Percentiles rank a stretch among this genome's conserved stretches.
phyloP scores from a whole-genome alignment of 2,113 vertebrate species.

The Hylia prasina region DNA sequence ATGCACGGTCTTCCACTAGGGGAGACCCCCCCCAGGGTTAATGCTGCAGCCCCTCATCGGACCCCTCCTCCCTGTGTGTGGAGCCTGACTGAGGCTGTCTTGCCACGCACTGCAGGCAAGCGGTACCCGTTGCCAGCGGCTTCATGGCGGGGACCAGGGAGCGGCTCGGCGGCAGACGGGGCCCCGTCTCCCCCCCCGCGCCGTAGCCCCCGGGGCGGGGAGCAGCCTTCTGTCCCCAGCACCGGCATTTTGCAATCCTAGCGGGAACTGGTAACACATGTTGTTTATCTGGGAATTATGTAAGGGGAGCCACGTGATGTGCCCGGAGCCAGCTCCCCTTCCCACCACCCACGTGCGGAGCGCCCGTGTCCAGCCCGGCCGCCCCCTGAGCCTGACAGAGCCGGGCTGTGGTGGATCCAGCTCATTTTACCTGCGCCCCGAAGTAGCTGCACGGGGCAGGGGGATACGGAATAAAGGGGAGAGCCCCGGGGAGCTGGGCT shows the following conservation, averaged over 20 bases:
- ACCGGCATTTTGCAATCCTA: background rate
- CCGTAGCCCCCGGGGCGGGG: accelerated
- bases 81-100: background rate
- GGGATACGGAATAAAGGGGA: accelerated
- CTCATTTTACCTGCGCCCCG: background rate
- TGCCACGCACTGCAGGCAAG: accelerated
- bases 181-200: accelerated
- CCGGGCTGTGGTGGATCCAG: accelerated
- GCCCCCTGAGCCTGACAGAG: too few species aligned
- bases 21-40: background rate
- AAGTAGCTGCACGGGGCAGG: background rate
- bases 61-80: background rate
- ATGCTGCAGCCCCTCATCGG: background rate
- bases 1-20: background rate
- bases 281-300: constrained; percentile 30
- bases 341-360: background rate
- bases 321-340: background rate
- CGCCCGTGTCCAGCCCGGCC: background rate
- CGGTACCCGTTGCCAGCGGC: accelerated
- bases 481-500: background rate
- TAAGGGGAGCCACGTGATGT: background rate
- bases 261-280: constrained; percentile 9
- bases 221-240: background rate
- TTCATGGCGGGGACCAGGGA: accelerated
- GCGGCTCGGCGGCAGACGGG: background rate